A percentile compares a stretch with the other conserved stretches of the same genome.
These are phyloP conservation scores for Malacoraja senta DNA, from an alignment of 2,797 vertebrate genomes.

Conservation along the genomic window DNA sequence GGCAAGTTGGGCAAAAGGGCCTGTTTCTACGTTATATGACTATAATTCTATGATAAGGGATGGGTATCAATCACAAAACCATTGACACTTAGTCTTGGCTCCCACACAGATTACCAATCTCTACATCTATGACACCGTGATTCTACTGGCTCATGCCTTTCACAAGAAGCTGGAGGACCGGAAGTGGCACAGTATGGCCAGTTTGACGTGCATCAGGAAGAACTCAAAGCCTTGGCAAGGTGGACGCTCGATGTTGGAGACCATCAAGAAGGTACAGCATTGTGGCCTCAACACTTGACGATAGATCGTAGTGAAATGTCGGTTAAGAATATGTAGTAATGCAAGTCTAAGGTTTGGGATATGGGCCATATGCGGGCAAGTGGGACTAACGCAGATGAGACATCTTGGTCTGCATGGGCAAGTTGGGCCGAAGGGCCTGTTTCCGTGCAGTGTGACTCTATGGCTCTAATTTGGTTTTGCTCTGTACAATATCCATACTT, in stretches of 20 bases:
- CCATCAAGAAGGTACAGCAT: slow-evolving; percentile 84
- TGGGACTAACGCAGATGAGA: too few relatives aligned
- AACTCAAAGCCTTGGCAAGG: slow-evolving; percentile 97
- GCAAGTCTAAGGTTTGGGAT: too few relatives aligned
- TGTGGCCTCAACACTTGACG: background rate
- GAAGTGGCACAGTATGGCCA: slow-evolving; percentile 99
- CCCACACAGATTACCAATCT: slow-evolving; percentile 82
- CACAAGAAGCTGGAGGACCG: slow-evolving; percentile 95
- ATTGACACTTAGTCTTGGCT: slow-evolving; percentile 43
- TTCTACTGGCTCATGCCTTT: slow-evolving; percentile 90
- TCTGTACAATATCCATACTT: background rate
- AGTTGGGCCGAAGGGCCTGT: too few relatives aligned
- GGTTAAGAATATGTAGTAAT: background rate
- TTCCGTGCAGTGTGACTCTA: too few relatives aligned
- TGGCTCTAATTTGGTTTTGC: too few relatives aligned
- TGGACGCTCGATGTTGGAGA: slow-evolving; percentile 93
- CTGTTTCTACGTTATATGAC: too few relatives aligned
- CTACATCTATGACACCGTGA: slow-evolving; percentile 89
- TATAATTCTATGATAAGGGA: background rate
- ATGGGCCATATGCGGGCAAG: too few relatives aligned
- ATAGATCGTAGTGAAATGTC: background rate
- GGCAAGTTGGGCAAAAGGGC: too few relatives aligned
- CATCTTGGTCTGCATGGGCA: too few relatives aligned
- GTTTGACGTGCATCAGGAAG: slow-evolving; percentile 91
- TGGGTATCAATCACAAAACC: slow-evolving; percentile 40